Base-by-base conservation (phyloP, 92 coral and sea anemone genomes). In the Epizoanthus scotinus region DNA sequence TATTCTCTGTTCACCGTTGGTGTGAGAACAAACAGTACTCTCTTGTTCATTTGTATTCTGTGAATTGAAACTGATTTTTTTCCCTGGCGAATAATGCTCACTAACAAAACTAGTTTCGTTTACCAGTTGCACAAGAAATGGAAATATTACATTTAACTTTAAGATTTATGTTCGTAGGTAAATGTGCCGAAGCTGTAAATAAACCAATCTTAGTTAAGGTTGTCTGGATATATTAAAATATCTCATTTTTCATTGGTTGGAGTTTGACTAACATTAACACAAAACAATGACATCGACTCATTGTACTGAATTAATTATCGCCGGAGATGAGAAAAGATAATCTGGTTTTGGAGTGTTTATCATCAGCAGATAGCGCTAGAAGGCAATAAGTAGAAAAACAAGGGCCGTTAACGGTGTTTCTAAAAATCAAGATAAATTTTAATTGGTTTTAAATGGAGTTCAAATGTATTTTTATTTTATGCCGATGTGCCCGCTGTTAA, bases 21-120 rank as follows among this genome's bases (percentile, higher is more conserved):
- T 64, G 69, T 64, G 69, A 22, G 69, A 64, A 64, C 36, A 64
- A 64, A 64, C 69, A 64, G 47, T 24, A 64, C 26, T 3, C 31
- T 15, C 67, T 62, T 6, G 10, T 7, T 25, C 25, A 61, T 27
- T 63, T 63, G 69, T 44, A 63, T 63, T 63, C 2, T 12, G 69
- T 17, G 40, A 10, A 21, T 25, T 13, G 9, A 36, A 64, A 5
- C 18, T 28, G 0, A 0, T 26, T 64, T 29, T 26, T 9, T 27
- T 13, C 5, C 5, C n/a, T 64, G 6, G 19, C 20, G 24, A 25
- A 14, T 19, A 27, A 10, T 26, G 1, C 2, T 26, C 17, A 13
- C 67, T 8, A 27, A 8, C 7, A 27, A 47, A 64, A 15, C 40
- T 29, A 27, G 47, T 17, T 64, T 29, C 27, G 44, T 29, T 29